Base-by-base conservation (phyloP, 2,888 invertebrate species). In the Lasioglossum calceatum region DNA sequence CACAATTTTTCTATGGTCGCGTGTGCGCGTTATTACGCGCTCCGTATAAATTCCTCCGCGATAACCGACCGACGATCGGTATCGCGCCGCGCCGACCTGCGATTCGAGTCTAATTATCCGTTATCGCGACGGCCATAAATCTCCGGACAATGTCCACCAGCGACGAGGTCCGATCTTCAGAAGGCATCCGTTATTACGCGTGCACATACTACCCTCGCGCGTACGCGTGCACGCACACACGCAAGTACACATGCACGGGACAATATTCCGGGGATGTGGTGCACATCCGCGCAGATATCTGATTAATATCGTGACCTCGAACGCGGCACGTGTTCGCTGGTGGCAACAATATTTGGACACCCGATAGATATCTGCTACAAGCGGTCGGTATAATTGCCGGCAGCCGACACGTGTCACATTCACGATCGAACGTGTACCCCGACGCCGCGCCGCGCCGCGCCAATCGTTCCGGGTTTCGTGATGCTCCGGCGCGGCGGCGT, bases 341-440 rank as follows among this genome's bases (percentile, higher is more conserved):
- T 87, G 87, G 87, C 84, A 87, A 87, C 87, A 87, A 87, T 87
- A 87, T 87, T 87, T 87, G 87, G 87, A 84, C 87, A 87, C 83
- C 84, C 84, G 84, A 87, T 82, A 87, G 74, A 39, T 79, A 87
- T 84, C 81, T 71, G 61, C n/a, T 81, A 61, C 73, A 77, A 44
- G 72, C 79, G 36, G 61, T 64, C 42, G 27, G 71, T 84, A 79
- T 87, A 82, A 87, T 84, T 84, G 84, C 84, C 74, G 71, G 14
- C 73, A 84, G 72, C 83, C 80, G 80, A 82, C 87, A 81, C 87
- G 81, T 79, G 87, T 81, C 81, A 78, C 54, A n/a, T 42, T 72
- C 77, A 70, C 81, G 61, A 84, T 87, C 80, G 81, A 84, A 87
- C 83, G 44, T 32, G 44, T 32, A 44, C 14, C 78, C 47, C 16